Conservation (phyloP, 1,140 invertebrate genomes). For the Ctenoplectra terminalis region DNA sequence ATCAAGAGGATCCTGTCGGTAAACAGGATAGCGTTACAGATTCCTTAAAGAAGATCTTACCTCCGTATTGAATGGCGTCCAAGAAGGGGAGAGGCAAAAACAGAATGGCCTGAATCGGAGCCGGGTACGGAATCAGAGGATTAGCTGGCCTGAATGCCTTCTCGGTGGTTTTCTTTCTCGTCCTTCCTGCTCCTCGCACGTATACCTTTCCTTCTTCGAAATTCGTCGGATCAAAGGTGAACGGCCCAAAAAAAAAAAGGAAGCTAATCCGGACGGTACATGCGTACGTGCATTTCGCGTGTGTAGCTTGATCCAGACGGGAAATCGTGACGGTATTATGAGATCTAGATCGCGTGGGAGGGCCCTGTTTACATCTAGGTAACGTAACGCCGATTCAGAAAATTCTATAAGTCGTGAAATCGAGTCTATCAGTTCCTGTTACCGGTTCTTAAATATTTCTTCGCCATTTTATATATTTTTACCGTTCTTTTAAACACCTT, state of each 20-base stretch:
- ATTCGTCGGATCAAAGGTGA: slow-evolving; percentile 36
- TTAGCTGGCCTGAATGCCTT: slow-evolving; percentile 54
- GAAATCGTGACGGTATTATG: slow-evolving; percentile 9
- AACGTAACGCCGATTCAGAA: slow-evolving; percentile 19
- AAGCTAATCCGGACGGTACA: slow-evolving; percentile 56
- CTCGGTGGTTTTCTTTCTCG: slow-evolving; percentile 10
- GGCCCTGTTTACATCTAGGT: slow-evolving; percentile 68
- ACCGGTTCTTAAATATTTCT: background rate
- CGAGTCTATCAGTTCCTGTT: background rate
- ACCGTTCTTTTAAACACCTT: too few relatives aligned
- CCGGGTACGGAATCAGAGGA: slow-evolving; percentile 59
- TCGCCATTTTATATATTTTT: too few relatives aligned
- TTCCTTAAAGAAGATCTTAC: slow-evolving; percentile 59
- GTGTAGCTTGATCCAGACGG: background rate
- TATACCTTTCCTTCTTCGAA: background rate
- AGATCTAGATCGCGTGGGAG: slow-evolving; percentile 61
- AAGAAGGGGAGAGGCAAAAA: background rate
- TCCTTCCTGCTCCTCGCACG: slow-evolving; percentile 4
- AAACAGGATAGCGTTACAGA: slow-evolving; percentile 68
- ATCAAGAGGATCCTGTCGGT: slow-evolving; percentile 55
- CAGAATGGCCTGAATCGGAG: slow-evolving; percentile 33
- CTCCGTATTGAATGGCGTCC: slow-evolving; percentile 46
- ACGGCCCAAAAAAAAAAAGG: slow-evolving; percentile 32
- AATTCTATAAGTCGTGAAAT: slow-evolving; percentile 15
- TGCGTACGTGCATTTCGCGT: slow-evolving; percentile 14